Evolutionary conservation across 1,140 invertebrate genomes (phyloP).

Genomic region (Aphelenchoides besseyi): DNA sequence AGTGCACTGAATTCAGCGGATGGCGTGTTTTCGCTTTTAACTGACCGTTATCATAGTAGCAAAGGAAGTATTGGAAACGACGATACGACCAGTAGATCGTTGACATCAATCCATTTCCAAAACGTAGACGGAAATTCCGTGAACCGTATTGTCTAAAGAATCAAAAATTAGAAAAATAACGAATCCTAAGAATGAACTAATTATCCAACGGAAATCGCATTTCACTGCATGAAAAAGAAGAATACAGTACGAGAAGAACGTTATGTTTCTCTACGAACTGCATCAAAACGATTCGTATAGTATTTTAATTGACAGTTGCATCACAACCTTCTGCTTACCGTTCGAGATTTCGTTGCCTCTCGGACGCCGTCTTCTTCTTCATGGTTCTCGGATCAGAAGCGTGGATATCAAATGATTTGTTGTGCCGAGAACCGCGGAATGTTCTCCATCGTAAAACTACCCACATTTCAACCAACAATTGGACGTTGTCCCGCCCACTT

Average conservation of each 20-base stretch:
- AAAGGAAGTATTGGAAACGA: constrained; percentile 48
- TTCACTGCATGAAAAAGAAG: too few relatives aligned
- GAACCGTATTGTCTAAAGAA: constrained; percentile 40
- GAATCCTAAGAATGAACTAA: background rate
- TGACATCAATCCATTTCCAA: constrained; percentile 31
- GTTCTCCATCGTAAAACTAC: background rate
- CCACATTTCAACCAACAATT: constrained; percentile 12
- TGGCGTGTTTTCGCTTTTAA: too few relatives aligned
- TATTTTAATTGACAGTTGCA: background rate
- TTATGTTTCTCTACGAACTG: background rate
- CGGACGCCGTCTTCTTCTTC: constrained; percentile 40
- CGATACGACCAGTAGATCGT: constrained; percentile 45
- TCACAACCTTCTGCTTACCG: constrained; percentile 21
- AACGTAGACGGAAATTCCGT: constrained; percentile 20
- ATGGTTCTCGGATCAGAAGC: background rate
- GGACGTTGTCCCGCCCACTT: constrained; percentile 11
- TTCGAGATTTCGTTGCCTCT: constrained; percentile 40
- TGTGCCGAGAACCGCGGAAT: background rate
- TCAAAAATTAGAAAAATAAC: background rate
- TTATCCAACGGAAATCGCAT: background rate
- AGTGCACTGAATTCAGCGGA: too few relatives aligned
- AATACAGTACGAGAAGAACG: background rate
- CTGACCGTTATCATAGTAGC: constrained; percentile 51
- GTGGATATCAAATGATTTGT: background rate
- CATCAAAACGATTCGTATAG: too few relatives aligned